phyloP scores from a whole-genome alignment of 2,797 vertebrate genomes.

The Sebastes diaconus region DNA sequence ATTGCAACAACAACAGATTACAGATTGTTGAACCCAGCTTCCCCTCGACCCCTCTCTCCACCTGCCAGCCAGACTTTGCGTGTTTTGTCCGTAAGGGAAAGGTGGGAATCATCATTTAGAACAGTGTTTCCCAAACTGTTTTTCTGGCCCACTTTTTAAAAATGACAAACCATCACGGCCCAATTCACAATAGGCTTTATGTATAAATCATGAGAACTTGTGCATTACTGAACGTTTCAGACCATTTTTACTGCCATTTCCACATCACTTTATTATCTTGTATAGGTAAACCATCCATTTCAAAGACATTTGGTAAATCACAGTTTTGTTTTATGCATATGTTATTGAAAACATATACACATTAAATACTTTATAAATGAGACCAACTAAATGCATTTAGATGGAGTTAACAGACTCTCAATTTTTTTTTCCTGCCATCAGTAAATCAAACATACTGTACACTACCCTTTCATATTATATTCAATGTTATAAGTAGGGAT shows the following conservation, averaged over 20 bases:
- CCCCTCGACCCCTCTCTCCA: not conserved
- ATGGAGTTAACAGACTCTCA: not conserved
- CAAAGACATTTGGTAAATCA: not conserved
- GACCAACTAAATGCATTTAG: not conserved
- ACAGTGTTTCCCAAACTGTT: too few relatives aligned
- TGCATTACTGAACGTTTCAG: not conserved
- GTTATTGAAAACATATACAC: not conserved
- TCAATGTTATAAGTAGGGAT: not conserved
- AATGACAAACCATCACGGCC: fast-evolving
- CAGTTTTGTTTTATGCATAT: not conserved
- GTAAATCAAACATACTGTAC: not conserved
- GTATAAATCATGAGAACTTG: not conserved
- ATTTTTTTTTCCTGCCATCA: not conserved
- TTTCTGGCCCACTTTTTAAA: not conserved
- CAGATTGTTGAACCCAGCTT: not conserved
- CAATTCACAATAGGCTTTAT: not conserved
- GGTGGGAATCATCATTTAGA: too few relatives aligned
- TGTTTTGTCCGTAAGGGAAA: too few relatives aligned
- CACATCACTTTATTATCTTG: too few relatives aligned
- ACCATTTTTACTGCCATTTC: not conserved
- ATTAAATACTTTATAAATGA: not conserved
- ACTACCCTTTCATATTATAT: not conserved
- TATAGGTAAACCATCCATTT: too few relatives aligned
- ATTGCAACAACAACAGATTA: not conserved
- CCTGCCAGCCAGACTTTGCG: not conserved